Evolutionary conservation across 1,140 invertebrate species (phyloP), one percentile per base, ranked within the genome.

Genomic region (Pectinophora gossypiella): DNA sequence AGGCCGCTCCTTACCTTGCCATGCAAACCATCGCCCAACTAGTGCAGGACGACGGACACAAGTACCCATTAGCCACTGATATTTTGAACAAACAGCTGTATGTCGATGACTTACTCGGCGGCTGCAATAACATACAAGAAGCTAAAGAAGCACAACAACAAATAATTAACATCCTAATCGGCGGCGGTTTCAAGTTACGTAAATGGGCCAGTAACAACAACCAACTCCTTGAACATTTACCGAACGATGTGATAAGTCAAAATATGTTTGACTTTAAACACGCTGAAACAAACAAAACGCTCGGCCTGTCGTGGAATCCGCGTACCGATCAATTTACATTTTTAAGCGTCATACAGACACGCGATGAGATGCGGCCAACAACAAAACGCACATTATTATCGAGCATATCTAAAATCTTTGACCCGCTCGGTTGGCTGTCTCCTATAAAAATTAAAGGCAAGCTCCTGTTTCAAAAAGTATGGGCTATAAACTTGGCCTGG

Each of bases 11-110:
- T 3, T 76, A 54, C 54, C 51, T 81, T 1, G 75, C 80, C 9
- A 71, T 70, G n/a, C 52, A 60, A 47, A 64, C 62, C 5, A 12
- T 88, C 12, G 52, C 56, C 15, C 69, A 83, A 57, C 47, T 87
- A 12, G 80, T 68, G 0, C 23, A 51, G 4, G 80, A 85, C 45
- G 59, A 79, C 42, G 18, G 19, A 13, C 15, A 27, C 6, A 50
- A 54, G 12, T 56, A 44, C 38, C 53, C 63, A 1, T 48, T 54
- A n/a, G 56, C 52, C 7, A 12, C 56, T 1, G n/a, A 32, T 5
- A 54, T 47, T 0, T 9, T 61, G 1, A 35, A 27, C 4, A 48
- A 19, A 1, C 42, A 13, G 0, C 56, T 61, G 13, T 66, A 59
- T 38, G 54, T 57, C 35, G 64, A 58, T 51, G 60, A 62, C 35